Evolutionary conservation across 37 sponge, comb jelly and placozoan species (phyloP).

Genomic region (Geodia barretti): DNA sequence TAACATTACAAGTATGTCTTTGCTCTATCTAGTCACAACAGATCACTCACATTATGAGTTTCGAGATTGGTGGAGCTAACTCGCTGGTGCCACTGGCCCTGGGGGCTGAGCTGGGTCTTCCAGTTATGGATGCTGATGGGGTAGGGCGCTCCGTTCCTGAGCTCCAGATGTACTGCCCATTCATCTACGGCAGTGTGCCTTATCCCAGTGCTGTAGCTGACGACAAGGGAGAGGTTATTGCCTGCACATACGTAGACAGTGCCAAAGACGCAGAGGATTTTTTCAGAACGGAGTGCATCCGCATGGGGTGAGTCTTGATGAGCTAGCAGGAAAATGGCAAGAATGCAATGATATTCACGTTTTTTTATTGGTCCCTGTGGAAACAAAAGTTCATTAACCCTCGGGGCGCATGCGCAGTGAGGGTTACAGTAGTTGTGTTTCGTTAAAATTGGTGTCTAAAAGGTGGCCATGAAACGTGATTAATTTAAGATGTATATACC

Average conservation of each 20-base stretch:
- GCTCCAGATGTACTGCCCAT: slow-evolving; percentile 86
- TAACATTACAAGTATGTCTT: too few relatives aligned
- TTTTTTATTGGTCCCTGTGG: too few relatives aligned
- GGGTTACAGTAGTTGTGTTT: too few relatives aligned
- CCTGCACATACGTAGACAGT: slow-evolving; percentile 27
- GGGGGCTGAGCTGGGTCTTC: slow-evolving; percentile 63
- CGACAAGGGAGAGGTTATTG: slow-evolving; percentile 59
- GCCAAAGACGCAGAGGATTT: slow-evolving; percentile 63
- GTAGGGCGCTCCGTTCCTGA: slow-evolving; percentile 92
- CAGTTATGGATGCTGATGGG: slow-evolving; percentile 89
- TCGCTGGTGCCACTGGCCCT: slow-evolving; percentile 74
- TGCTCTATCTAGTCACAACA: slow-evolving; percentile 25
- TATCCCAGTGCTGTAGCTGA: slow-evolving; percentile 63
- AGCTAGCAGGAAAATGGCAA: too few relatives aligned
- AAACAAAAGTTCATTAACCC: too few relatives aligned
- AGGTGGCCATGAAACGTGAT: too few relatives aligned
- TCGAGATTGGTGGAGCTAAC: slow-evolving; percentile 79
- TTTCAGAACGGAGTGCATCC: slow-evolving; percentile 53
- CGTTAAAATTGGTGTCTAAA: too few relatives aligned
- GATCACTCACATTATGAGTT: slow-evolving; percentile 52
- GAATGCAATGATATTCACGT: too few relatives aligned
- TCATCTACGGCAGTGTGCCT: slow-evolving; percentile 54
- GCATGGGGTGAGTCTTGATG: slow-evolving; percentile 89
- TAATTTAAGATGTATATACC: too few relatives aligned
- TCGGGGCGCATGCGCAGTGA: too few relatives aligned